Base-by-base conservation (phyloP, 2,113 vertebrate species). In the Calyptomena viridis region DNA sequence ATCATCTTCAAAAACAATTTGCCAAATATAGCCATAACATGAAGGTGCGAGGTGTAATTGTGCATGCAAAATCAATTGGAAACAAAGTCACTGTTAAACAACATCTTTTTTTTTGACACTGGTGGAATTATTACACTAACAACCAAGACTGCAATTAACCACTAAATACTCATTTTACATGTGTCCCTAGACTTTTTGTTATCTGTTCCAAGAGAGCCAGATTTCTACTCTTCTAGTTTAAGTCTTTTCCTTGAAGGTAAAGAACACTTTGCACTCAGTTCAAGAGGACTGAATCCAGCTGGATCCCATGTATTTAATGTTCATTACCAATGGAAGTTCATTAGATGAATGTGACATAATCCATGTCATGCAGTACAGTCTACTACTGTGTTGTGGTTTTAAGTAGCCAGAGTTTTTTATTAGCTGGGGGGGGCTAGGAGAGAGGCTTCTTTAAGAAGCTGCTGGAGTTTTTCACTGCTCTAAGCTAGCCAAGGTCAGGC, bases 341-440 rank as follows among this genome's bases (percentile, higher is more conserved):
- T 60, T 60, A 55, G 33, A 9, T 2, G 2, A 4, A 1, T 2
- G 1, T 35, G 4, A 2, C 1, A 2, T 52, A 78, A 46, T 60
- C 11, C 22, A 60, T 14, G 20, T 44, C 8, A 49, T 30, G 15
- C 8, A 8, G 5, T 56, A 24, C 14, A 49, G n/a, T n/a, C n/a
- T n/a, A n/a, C n/a, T n/a, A n/a, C n/a, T n/a, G n/a, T n/a, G n/a
- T n/a, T n/a, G n/a, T n/a, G n/a, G n/a, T n/a, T n/a, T n/a, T n/a
- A n/a, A n/a, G n/a, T n/a, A n/a, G n/a, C n/a, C n/a, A n/a, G n/a
- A n/a, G n/a, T n/a, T n/a, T n/a, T n/a, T n/a, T n/a, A n/a, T n/a
- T n/a, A n/a, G n/a, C n/a, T n/a, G n/a, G n/a, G n/a, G n/a, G n/a
- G n/a, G n/a, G n/a, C n/a, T n/a, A n/a, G n/a, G n/a, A n/a, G n/a